Conservation (phyloP, 2,888 invertebrate species). For the Digitonthophagus gazella region DNA sequence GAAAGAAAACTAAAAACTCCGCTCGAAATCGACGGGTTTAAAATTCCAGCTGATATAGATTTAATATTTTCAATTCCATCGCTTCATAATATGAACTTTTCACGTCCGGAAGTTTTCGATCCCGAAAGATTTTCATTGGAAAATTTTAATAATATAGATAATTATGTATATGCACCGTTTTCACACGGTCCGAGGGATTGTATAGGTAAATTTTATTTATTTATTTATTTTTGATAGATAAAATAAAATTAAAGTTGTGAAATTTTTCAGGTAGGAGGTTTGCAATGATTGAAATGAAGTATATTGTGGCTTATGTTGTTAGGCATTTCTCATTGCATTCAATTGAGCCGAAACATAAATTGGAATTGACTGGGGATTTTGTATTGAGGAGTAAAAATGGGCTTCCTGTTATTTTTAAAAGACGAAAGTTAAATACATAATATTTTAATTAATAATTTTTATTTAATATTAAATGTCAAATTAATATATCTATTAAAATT, state of each 20-base stretch:
- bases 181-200: conserved; percentile 4
- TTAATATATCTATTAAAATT: no score
- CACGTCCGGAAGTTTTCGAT: not conserved
- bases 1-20: conserved; percentile 6
- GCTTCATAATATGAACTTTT: not conserved
- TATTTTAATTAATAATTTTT: no score
- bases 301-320: not conserved
- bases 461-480: no score
- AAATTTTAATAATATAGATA: not conserved
- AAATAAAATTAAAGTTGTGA: not conserved
- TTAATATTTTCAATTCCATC: not conserved
- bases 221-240: no score
- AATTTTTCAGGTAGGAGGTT: not conserved
- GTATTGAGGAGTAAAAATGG: conserved; percentile 6
- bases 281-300: conserved; percentile 9
- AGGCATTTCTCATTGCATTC: not conserved
- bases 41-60: not conserved
- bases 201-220: not conserved
- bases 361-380: not conserved
- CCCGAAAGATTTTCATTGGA: not conserved
- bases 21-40: not conserved
- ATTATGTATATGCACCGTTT: not conserved
- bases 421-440: not conserved
- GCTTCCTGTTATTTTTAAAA: conserved; percentile 10
- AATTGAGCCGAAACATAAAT: not conserved